Percentiles rank a stretch among this genome's conserved stretches.
These are phyloP conservation scores for Epirrita christyi DNA, from an alignment of 2,888 invertebrate species.

Conservation along the genomic window DNA sequence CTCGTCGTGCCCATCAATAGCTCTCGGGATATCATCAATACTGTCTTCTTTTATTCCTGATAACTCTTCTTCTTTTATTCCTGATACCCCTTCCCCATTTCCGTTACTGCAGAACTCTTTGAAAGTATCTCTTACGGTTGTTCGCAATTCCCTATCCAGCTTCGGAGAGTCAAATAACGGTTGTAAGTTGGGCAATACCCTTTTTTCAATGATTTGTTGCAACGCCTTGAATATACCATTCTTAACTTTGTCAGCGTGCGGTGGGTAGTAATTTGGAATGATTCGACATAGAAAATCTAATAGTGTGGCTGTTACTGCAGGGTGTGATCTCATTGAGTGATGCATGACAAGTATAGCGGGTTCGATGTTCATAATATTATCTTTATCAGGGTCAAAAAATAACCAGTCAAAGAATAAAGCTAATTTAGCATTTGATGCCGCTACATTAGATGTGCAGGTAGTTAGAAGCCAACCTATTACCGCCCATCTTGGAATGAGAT, in stretches of 20 bases:
- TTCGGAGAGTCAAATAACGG: slow-evolving; percentile 95
- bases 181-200: slow-evolving; percentile 94
- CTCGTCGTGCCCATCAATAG: slow-evolving; percentile 83
- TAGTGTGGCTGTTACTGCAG: slow-evolving; percentile 94
- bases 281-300: slow-evolving; percentile 96
- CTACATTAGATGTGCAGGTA: slow-evolving; percentile 95
- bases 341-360: slow-evolving; percentile 97
- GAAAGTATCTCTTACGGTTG: slow-evolving; percentile 95
- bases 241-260: slow-evolving; percentile 90
- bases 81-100: slow-evolving; percentile 79
- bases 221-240: slow-evolving; percentile 93
- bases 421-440: slow-evolving; percentile 95
- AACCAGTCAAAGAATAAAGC: slow-evolving; percentile 97
- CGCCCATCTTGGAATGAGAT: slow-evolving; percentile 97
- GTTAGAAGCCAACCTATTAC: slow-evolving; percentile 97
- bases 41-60: slow-evolving; percentile 79
- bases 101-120: slow-evolving; percentile 92
- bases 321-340: slow-evolving; percentile 96
- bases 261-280: slow-evolving; percentile 94
- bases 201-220: slow-evolving; percentile 94
- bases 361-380: slow-evolving; percentile 98
- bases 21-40: slow-evolving; percentile 68
- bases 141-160: slow-evolving; percentile 92
- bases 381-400: slow-evolving; percentile 94
- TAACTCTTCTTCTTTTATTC: slow-evolving; percentile 75